Conservation (phyloP, 2,797 vertebrate genomes). For the Kryptolebias ocellatus region DNA sequence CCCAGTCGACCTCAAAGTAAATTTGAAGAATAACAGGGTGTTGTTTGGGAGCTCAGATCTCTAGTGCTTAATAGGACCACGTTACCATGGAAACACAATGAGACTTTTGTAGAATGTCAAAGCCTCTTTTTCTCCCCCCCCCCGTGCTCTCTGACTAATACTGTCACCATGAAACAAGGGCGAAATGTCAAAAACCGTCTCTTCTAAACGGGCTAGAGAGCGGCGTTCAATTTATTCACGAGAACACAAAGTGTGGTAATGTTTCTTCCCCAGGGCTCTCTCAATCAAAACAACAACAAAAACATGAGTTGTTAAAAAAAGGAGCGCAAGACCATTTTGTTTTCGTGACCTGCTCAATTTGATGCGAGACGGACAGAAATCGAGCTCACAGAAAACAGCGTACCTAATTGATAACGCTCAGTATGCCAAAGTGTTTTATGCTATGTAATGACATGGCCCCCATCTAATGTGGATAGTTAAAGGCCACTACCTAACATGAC, state of each 20-base stretch:
- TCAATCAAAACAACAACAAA: too few species aligned
- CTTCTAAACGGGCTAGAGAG: not conserved
- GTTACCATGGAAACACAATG: conserved; percentile 10
- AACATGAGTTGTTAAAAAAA: too few species aligned
- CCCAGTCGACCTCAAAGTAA: not conserved
- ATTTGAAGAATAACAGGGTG: conserved; percentile 8
- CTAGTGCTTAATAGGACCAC: not conserved
- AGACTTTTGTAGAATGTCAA: conserved; percentile 13
- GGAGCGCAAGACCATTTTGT: too few species aligned
- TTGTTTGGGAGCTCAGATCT: not conserved
- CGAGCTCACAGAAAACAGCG: too few species aligned
- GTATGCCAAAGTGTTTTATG: too few species aligned
- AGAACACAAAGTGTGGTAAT: too few species aligned
- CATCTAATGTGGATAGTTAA: too few species aligned
- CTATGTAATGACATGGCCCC: too few species aligned
- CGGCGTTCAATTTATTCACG: not conserved
- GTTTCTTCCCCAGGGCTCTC: not conserved
- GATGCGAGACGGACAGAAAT: too few species aligned
- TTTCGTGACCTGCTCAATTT: too few species aligned
- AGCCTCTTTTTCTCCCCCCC: conserved; percentile 5
- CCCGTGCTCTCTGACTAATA: not conserved
- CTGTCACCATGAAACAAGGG: not conserved
- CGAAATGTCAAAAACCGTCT: not conserved
- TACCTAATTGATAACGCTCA: too few species aligned
- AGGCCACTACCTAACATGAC: too few species aligned